phyloP scores from a whole-genome alignment of 2,888 invertebrate genomes.

The Macaria notata region DNA sequence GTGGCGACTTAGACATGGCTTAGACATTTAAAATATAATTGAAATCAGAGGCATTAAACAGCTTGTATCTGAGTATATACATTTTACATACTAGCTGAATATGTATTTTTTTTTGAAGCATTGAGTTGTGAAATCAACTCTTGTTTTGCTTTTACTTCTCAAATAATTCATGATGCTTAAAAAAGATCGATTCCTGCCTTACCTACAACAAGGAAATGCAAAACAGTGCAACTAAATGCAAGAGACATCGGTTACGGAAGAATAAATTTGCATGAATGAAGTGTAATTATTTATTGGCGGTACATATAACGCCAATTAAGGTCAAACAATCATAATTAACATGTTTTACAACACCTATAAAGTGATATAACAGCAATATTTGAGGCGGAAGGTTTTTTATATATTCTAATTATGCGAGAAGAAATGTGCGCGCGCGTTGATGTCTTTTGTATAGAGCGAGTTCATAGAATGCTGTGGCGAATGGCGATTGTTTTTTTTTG shows the following conservation, averaged over 20 bases:
- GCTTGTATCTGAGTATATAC: too few relatives aligned
- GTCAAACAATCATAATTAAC: conserved; percentile 18
- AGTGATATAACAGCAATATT: conserved; percentile 1
- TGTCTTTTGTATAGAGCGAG: conserved; percentile 42
- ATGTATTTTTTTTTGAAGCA: conserved; percentile 8
- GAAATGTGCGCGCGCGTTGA: conserved; percentile 40
- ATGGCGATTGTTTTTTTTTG: too few relatives aligned
- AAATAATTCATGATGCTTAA: too few relatives aligned
- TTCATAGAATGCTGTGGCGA: background rate
- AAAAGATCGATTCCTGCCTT: conserved; percentile 3
- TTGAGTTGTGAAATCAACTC: too few relatives aligned
- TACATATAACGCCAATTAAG: conserved; percentile 13
- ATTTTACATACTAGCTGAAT: too few relatives aligned
- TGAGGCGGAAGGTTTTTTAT: conserved; percentile 8
- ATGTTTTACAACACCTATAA: conserved; percentile 1
- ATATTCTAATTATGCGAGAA: conserved; percentile 8
- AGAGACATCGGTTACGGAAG: conserved; percentile 9
- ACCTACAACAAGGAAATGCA: conserved; percentile 20
- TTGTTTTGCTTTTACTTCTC: too few relatives aligned
- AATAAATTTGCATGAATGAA: conserved; percentile 24
- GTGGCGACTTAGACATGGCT: too few relatives aligned
- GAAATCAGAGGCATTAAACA: too few relatives aligned
- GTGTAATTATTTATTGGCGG: conserved; percentile 3
- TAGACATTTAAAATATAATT: too few relatives aligned
- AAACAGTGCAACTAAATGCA: conserved; percentile 14